Percentiles rank a stretch among this genome's conserved stretches.
Evolutionary conservation across 2,888 invertebrate species (phyloP).

Genomic region (Melanostoma mellinum): DNA sequence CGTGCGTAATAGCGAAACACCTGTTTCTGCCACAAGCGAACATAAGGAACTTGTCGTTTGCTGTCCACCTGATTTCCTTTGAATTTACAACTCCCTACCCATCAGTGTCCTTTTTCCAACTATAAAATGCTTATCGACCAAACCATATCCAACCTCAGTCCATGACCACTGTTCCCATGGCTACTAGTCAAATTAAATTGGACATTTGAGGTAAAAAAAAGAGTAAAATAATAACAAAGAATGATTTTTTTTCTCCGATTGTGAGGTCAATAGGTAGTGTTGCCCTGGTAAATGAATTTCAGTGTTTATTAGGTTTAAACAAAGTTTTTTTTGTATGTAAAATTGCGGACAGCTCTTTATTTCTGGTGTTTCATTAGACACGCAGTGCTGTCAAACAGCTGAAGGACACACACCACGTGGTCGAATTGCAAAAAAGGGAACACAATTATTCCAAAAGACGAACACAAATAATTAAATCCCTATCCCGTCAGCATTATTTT

Average conservation of each 20-base stretch:
- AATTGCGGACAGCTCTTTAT: constrained; percentile 3
- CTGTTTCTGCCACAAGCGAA: constrained; percentile 52
- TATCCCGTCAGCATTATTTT: not conserved
- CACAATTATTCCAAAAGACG: not conserved
- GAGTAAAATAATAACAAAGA: constrained; percentile 9
- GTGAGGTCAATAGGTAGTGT: constrained; percentile 27
- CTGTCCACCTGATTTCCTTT: constrained; percentile 4
- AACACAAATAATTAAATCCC: constrained; percentile 25
- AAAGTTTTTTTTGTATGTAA: constrained; percentile 13
- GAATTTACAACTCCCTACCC: not conserved
- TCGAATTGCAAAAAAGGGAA: constrained; percentile 28
- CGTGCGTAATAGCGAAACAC: constrained; percentile 41
- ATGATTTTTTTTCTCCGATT: constrained; percentile 14
- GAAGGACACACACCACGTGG: constrained; percentile 68
- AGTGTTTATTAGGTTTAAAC: constrained; percentile 66
- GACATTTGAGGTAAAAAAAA: constrained; percentile 29
- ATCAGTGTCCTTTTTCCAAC: constrained; percentile 36
- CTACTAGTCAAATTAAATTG: constrained; percentile 24
- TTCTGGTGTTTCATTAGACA: constrained; percentile 4
- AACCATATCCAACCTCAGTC: constrained; percentile 47
- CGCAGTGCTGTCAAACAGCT: constrained; percentile 28
- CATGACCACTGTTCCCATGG: constrained; percentile 48
- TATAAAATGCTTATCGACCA: constrained; percentile 64
- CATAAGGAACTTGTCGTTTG: constrained; percentile 24
- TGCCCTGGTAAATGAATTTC: constrained; percentile 65